These are phyloP conservation scores for Dasyurus viverrinus DNA, from an alignment of 2,113 vertebrate species.

Conservation along the genomic window DNA sequence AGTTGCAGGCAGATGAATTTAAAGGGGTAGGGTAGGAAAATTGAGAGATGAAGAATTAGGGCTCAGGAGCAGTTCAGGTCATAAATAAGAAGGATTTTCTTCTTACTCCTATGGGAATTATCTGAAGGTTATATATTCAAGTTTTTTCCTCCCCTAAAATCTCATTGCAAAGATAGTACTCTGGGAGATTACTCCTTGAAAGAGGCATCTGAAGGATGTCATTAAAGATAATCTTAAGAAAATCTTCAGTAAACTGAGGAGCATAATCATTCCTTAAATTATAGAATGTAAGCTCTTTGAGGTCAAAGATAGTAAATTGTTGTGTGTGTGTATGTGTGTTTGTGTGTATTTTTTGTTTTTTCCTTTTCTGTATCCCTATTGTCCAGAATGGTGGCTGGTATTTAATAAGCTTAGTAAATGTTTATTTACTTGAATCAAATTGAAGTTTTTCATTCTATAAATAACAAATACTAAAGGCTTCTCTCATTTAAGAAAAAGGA, in stretches of 20 bases:
- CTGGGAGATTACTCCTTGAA: not conserved
- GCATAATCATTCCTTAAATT: not conserved
- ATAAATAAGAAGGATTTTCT: not conserved
- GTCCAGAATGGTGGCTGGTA: not conserved
- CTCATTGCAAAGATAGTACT: not conserved
- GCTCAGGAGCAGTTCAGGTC: not conserved
- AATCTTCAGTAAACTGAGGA: not conserved
- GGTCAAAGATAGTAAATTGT: not conserved
- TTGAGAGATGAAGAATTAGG: not conserved
- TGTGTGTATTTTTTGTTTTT: not conserved
- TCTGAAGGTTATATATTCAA: not conserved
- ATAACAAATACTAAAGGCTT: not conserved
- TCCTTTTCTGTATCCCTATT: not conserved
- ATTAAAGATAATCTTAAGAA: not conserved
- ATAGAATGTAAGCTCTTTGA: not conserved
- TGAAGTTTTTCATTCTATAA: not conserved
- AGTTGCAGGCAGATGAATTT: not conserved
- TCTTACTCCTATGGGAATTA: not conserved
- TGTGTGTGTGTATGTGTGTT: not conserved
- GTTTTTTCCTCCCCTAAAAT: not conserved
- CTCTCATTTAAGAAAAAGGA: not conserved
- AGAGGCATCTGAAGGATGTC: not conserved
- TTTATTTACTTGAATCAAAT: not conserved
- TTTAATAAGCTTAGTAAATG: not conserved
- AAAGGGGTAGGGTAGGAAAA: not conserved